A percentile compares a stretch with the other conserved stretches of the same genome.
These are phyloP conservation scores for Microctenopoma lineatum DNA, from an alignment of 2,797 vertebrate genomes.

Conservation along the genomic window DNA sequence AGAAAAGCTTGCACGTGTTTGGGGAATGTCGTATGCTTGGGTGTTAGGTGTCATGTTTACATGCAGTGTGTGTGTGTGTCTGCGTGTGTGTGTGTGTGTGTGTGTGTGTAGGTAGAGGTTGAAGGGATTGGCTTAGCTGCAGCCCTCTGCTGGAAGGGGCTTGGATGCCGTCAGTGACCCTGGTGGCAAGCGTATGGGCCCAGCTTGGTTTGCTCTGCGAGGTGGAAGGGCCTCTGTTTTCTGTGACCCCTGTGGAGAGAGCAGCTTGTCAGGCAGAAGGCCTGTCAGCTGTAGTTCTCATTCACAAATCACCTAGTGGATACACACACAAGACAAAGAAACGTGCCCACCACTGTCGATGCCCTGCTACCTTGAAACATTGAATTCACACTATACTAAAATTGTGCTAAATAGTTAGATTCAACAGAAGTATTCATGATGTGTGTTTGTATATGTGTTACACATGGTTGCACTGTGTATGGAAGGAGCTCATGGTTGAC, in stretches of 20 bases:
- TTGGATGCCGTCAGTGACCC: conserved; percentile 71
- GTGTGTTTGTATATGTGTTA: not conserved
- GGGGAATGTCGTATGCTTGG: conserved; percentile 37
- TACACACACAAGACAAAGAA: not conserved
- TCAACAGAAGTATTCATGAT: no score
- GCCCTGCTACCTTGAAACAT: not conserved
- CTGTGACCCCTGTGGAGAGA: conserved; percentile 62
- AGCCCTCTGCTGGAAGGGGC: conserved; percentile 50
- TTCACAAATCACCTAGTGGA: conserved; percentile 70
- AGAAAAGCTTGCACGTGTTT: conserved; percentile 32
- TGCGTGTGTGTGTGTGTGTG: conserved; percentile 23
- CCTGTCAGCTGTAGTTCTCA: conserved; percentile 68
- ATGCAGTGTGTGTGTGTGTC: conserved; percentile 15
- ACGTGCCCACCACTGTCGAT: not conserved
- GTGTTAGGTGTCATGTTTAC: conserved; percentile 46
- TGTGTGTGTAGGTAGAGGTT: not conserved
- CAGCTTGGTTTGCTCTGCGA: conserved; percentile 54
- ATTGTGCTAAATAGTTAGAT: not conserved
- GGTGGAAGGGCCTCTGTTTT: conserved; percentile 63
- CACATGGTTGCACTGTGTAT: no score
- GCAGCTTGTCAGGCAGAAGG: conserved; percentile 76
- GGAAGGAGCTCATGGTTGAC: no score
- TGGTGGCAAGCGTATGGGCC: conserved; percentile 67
- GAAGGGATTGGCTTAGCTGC: conserved; percentile 46
- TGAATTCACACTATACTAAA: not conserved